phyloP scores from a whole-genome alignment of 30 jellyfish, hydroid and myxozoan genomes.

The Mastigias papua region DNA sequence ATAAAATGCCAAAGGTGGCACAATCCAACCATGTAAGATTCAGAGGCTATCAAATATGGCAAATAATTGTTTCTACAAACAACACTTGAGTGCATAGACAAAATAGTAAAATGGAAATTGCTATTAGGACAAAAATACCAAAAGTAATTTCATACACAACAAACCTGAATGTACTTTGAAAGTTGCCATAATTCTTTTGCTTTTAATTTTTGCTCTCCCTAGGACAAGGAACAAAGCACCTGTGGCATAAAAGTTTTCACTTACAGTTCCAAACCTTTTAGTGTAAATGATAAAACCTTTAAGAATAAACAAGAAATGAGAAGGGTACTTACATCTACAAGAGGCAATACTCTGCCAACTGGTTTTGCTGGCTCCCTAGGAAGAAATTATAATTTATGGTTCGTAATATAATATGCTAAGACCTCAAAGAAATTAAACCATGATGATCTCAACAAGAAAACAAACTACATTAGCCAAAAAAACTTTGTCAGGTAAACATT shows the following conservation, averaged over 20 bases:
- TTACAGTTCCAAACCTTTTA: too few relatives aligned
- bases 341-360: constrained; percentile 67
- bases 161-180: constrained; percentile 86
- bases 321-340: constrained; percentile 54
- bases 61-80: too few relatives aligned
- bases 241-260: too few relatives aligned
- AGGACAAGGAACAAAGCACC: not conserved
- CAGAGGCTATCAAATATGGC: too few relatives aligned
- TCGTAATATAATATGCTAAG: not conserved
- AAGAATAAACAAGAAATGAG: too few relatives aligned
- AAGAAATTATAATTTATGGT: not conserved
- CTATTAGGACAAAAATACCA: not conserved
- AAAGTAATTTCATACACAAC: not conserved
- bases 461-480: too few relatives aligned
- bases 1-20: too few relatives aligned
- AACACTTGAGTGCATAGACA: too few relatives aligned
- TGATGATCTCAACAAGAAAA: not conserved
- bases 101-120: too few relatives aligned
- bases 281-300: too few relatives aligned
- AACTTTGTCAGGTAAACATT: too few relatives aligned
- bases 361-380: constrained; percentile 66
- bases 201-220: constrained; percentile 71
- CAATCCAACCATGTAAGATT: too few relatives aligned
- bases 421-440: not conserved
- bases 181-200: constrained; percentile 93